Percentiles rank a stretch among this genome's conserved stretches.
Conservation (phyloP, 1,140 invertebrate species). For the Vanessa tameamea region DNA sequence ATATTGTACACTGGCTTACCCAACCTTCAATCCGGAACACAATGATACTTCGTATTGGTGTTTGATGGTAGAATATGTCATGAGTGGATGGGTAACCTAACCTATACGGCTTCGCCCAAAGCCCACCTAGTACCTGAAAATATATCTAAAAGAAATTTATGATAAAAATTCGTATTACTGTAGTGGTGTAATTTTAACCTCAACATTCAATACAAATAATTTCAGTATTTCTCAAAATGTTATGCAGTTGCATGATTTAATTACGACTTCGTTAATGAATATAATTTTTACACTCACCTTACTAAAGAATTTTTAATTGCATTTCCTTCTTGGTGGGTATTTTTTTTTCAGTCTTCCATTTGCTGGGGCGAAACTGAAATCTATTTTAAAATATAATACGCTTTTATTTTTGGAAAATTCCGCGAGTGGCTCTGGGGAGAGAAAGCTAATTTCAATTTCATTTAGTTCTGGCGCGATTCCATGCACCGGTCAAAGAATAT, state of each 20-base stretch:
- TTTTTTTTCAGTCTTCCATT: constrained; percentile 48
- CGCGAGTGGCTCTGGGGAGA: constrained; percentile 74
- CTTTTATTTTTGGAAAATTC: constrained; percentile 79
- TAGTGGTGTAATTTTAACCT: not conserved
- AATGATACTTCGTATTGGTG: too few relatives aligned
- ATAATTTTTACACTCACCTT: constrained; percentile 28
- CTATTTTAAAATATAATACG: constrained; percentile 80
- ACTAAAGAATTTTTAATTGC: constrained; percentile 46
- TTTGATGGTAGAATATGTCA: too few relatives aligned
- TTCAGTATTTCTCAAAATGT: constrained; percentile 19
- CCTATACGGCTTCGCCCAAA: too few relatives aligned
- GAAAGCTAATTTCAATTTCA: constrained; percentile 81
- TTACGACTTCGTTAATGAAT: constrained; percentile 10
- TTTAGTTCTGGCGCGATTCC: constrained; percentile 80
- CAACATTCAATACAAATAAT: not conserved
- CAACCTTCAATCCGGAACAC: too few relatives aligned
- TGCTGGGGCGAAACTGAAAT: constrained; percentile 60
- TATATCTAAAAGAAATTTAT: too few relatives aligned
- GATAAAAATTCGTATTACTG: too few relatives aligned
- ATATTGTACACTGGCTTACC: too few relatives aligned
- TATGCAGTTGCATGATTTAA: constrained; percentile 12
- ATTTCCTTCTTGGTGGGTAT: constrained; percentile 45
- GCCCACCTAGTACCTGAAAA: too few relatives aligned
- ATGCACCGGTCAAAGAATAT: constrained; percentile 67
- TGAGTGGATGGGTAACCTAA: too few relatives aligned